Base-by-base conservation (phyloP, 2,797 vertebrate genomes). In the Diplodus puntazzo region DNA sequence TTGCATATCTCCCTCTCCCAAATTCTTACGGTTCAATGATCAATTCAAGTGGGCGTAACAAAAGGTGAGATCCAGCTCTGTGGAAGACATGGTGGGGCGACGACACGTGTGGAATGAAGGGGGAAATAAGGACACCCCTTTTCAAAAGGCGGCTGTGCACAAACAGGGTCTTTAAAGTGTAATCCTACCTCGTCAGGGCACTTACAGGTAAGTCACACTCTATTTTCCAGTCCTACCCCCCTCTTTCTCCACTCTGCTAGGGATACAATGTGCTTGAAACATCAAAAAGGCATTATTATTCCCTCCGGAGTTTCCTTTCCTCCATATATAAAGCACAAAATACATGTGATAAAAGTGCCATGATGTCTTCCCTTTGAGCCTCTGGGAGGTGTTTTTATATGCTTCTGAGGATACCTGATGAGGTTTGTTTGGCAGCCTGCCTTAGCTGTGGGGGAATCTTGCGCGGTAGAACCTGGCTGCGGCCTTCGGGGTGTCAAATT, bases 401-500 rank as follows among this genome's bases (percentile, higher is more conserved):
- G 61, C 65, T 80, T 69, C 61, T 73, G 72, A 80, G 67, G 75
- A 73, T 69, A 58, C 64, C 17, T 79, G 64, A 81, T 81, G 57
- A 77, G 69, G 72, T 82, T 83, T 79, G 53, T 69, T 75, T 82
- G 45, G 48, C 73, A 80, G 69, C 46, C n/a, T 73, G 55, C 42
- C 75, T 43, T 57, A 34, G 61, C 71, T 79, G 25, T 59, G 46
- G 82, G 65, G 46, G 63, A 77, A 73, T 59, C 17, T 55, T 83
- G 53, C 61, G 69, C 61, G 65, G 49, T 53, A 45, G 57, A 73
- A 71, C 25, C 54, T 73, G 66, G 60, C 63, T 60, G 42, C 8
- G 8, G 69, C 82, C 86, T 82, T 57, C 11, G 1, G 48, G 79
- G 69, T 88, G 84, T 89, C 75, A 85, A 50, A 83, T 89, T 87